These are phyloP conservation scores for Lerema accius DNA, from an alignment of 1,140 invertebrate genomes.

Conservation along the genomic window DNA sequence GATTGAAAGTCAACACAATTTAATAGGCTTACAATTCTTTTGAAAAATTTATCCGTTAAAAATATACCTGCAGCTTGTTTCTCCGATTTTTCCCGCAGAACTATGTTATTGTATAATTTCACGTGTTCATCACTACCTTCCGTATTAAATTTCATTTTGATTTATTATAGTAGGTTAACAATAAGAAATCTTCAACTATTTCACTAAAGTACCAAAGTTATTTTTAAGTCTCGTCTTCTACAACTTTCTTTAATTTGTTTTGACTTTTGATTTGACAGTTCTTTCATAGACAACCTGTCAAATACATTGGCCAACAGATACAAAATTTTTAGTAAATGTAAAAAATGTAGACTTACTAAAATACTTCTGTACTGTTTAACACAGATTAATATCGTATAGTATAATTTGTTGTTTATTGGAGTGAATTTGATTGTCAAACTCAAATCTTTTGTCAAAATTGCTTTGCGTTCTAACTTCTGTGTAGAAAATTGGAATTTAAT, in stretches of 20 bases:
- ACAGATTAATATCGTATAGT: no score
- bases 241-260: no score
- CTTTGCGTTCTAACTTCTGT: background rate
- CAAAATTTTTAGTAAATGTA: no score
- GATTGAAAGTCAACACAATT: background rate
- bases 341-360: no score
- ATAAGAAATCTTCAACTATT: no score
- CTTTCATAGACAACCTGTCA: no score
- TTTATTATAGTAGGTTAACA: no score
- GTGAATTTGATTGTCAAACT: conserved; percentile 2
- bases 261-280: no score
- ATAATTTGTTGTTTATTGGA: no score
- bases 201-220: no score
- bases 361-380: background rate
- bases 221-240: no score
- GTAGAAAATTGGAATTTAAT: background rate
- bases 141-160: conserved; percentile 6
- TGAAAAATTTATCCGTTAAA: background rate
- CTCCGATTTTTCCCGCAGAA: conserved; percentile 4
- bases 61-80: conserved; percentile 18
- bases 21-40: conserved; percentile 9
- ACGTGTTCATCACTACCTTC: background rate
- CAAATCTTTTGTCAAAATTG: background rate
- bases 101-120: conserved; percentile 11
- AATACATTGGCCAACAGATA: no score